Conservation (phyloP, 2,888 invertebrate species). For the Andrena chrysosceles region DNA sequence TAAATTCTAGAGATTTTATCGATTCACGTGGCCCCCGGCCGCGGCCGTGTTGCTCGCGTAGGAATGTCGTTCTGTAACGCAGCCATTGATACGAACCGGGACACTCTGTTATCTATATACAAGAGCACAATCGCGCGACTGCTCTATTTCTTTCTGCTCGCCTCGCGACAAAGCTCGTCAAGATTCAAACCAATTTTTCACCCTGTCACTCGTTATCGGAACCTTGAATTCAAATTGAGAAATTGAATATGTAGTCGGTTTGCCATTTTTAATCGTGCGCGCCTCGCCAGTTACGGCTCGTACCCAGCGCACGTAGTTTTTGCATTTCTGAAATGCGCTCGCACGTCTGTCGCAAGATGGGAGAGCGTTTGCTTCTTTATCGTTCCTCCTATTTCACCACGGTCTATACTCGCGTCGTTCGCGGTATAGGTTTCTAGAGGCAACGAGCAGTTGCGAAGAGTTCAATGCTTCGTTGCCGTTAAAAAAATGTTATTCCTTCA, state of each 20-base stretch:
- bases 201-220: conserved; percentile 35
- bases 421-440: background rate
- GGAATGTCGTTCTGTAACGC: conserved; percentile 56
- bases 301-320: conserved; percentile 45
- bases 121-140: conserved; percentile 29
- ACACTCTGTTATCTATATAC: conserved; percentile 32
- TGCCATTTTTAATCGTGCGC: conserved; percentile 32
- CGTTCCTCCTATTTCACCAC: conserved; percentile 42
- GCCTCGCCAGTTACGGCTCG: conserved; percentile 12
- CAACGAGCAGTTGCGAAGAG: too few relatives aligned
- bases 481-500: too few relatives aligned
- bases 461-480: too few relatives aligned
- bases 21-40: conserved; percentile 40
- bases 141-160: conserved; percentile 24
- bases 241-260: conserved; percentile 40
- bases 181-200: background rate
- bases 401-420: conserved; percentile 4
- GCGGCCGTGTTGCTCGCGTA: conserved; percentile 43
- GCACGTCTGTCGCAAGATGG: conserved; percentile 49
- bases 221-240: conserved; percentile 47
- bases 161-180: background rate
- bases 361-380: conserved; percentile 7
- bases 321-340: conserved; percentile 53
- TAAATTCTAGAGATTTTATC: conserved; percentile 66
- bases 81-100: conserved; percentile 35